Evolutionary conservation across 2,888 invertebrate genomes (phyloP), one percentile per base, ranked within the genome.

Genomic region (Acanthacorydalis orientalis): DNA sequence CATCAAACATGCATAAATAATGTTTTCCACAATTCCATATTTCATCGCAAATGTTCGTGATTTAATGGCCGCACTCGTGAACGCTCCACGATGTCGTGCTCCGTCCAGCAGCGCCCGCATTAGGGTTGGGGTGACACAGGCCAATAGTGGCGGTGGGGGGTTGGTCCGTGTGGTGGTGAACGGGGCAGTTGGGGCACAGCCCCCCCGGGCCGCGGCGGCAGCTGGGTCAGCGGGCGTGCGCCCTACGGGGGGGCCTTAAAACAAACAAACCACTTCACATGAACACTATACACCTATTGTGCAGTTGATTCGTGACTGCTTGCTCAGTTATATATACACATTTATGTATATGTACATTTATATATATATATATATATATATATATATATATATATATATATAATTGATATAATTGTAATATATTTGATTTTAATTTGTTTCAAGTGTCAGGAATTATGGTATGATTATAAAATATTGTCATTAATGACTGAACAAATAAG

Each of bases 231-330:
- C 55, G 60, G 60, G 60, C 57, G 53, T 54, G 37, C 54, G 47
- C 57, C 45, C 59, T 53, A 53, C 62, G 59, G 64, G 64, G 59
- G 51, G 61, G 59, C 63, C 60, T 23, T 62, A 64, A 64, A 64
- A 62, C 63, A 61, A 64, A 64, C 64, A 63, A 62, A 37, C 37
- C 37, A 37, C 14, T 37, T 37, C 37, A 37, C 37, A 14, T 37
- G 14, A 37, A n/a, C 37, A 37, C 23, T 23, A 23, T 23, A 23
- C 23, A 23, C 23, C 23, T 23, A 23, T 23, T 23, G 23, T 23
- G 23, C 23, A 23, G 23, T 23, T 23, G 23, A 23, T 23, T 23
- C 23, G 23, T 23, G 23, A 23, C 23, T 23, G 23, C 23, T 23
- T 23, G 23, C 23, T 23, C 23, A 23, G 6, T 23, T 23, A 23